These are phyloP conservation scores for Melipona quadrifasciata DNA, from an alignment of 1,140 invertebrate species.

Conservation along the genomic window DNA sequence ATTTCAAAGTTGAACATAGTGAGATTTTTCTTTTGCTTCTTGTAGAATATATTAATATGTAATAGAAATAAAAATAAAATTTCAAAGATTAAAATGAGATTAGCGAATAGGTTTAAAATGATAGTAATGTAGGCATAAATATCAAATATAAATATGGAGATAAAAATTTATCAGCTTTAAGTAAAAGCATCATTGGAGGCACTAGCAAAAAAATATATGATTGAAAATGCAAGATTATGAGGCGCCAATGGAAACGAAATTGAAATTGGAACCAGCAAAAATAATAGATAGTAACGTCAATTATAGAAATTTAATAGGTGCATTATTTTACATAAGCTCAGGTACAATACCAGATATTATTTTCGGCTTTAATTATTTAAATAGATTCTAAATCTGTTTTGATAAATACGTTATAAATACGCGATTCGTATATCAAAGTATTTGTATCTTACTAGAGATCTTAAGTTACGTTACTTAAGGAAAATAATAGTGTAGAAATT, in stretches of 20 bases:
- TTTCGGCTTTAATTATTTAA: constrained; percentile 20
- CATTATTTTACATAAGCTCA: constrained; percentile 19
- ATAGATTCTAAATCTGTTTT: constrained; percentile 18
- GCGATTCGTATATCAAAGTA: constrained; percentile 9
- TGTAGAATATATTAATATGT: too few relatives aligned
- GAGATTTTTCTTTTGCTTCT: too few relatives aligned
- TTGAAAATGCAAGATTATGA: neutral
- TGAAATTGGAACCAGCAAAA: constrained; percentile 5
- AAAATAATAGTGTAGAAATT: constrained; percentile 14
- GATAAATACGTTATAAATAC: constrained; percentile 12
- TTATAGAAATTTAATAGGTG: constrained; percentile 37
- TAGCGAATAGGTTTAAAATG: too few relatives aligned
- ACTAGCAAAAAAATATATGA: too few relatives aligned
- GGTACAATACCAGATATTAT: constrained; percentile 20
- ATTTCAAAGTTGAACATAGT: too few relatives aligned
- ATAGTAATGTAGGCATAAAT: too few relatives aligned
- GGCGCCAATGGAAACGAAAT: too few relatives aligned
- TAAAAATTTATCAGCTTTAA: too few relatives aligned
- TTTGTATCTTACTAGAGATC: constrained; percentile 5
- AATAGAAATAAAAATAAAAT: too few relatives aligned
- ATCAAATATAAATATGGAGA: too few relatives aligned
- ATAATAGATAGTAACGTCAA: neutral
- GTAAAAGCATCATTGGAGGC: too few relatives aligned
- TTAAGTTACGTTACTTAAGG: constrained; percentile 3
- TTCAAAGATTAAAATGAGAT: too few relatives aligned